Evolutionary conservation across 2,888 invertebrate species (phyloP), one percentile per base, ranked within the genome.

Genomic region (Saturnia japonica): DNA sequence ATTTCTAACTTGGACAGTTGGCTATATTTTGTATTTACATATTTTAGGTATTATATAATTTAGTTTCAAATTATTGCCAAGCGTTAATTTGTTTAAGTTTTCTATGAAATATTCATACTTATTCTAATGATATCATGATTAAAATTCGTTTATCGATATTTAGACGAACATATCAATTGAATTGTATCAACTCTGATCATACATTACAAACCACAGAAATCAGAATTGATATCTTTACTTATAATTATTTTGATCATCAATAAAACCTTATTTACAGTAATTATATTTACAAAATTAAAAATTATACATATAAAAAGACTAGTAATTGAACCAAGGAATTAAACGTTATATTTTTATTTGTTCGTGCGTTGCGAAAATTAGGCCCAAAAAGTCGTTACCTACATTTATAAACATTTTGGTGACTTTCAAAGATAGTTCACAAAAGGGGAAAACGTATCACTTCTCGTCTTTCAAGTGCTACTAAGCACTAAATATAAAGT

Each of bases 131-230:
- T 94, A 93, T 90, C 84, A 85, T 80, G 87, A 82, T 89, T 90
- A 89, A 93, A 92, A 93, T 93, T 93, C 92, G 91, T 90, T 87
- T 87, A 91, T 89, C 89, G 91, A 93, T 92, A 93, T 89, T 86
- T 83, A 90, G 88, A 91, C 87, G 90, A 91, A 90, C 83, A 92
- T 89, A 91, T 86, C 88, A 88, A 91, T 88, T 87, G 88, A 89
- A 88, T 88, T 82, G 84, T 82, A 86, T 86, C 88, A 92, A 92
- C 91, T 91, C 91, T 90, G 87, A 87, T 87, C 86, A 85, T 86
- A 88, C 85, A 86, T 82, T 82, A 83, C 82, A 82, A 87, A 84
- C 84, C 86, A 84, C 81, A 28, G 57, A 60, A 60, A 84, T 86
- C 83, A 85, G 84, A 86, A 85, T 88, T 83, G 82, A 84, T 88